Evolutionary conservation across 2,888 invertebrate species (phyloP).

Genomic region (Tethea ocularis): DNA sequence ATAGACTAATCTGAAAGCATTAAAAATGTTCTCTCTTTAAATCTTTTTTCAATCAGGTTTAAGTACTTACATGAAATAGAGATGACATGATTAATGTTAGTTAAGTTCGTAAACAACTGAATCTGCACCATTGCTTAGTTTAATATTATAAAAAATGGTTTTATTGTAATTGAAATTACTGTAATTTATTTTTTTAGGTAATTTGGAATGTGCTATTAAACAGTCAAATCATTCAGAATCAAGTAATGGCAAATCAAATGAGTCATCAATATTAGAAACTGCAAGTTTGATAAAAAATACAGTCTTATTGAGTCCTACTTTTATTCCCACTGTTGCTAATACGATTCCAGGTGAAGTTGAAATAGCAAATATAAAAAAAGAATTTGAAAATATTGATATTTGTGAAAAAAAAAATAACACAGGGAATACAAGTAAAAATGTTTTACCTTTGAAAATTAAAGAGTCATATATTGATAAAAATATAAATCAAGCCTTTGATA

Average conservation of each 20-base stretch:
- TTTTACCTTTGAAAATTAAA: neutral
- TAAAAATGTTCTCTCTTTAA: too few species aligned
- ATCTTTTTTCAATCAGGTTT: too few species aligned
- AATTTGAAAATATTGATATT: constrained; percentile 14
- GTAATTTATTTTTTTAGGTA: neutral
- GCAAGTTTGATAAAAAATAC: constrained; percentile 71
- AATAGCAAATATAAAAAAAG: constrained; percentile 25
- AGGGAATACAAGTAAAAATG: neutral
- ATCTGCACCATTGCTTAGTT: too few species aligned
- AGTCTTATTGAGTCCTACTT: constrained; percentile 71
- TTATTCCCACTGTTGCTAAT: constrained; percentile 45
- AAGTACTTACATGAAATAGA: too few species aligned
- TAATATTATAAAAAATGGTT: too few species aligned
- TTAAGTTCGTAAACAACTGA: too few species aligned
- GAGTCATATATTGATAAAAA: neutral
- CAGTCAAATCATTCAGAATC: constrained; percentile 8
- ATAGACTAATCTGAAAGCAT: too few species aligned
- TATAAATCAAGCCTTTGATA: neutral
- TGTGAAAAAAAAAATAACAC: constrained; percentile 13
- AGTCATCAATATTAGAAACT: constrained; percentile 68
- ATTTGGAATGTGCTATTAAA: neutral
- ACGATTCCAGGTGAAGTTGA: constrained; percentile 44
- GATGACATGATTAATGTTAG: too few species aligned
- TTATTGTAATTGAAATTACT: neutral
- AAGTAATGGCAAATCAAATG: constrained; percentile 24